Evolutionary conservation across 92 coral and sea anemone genomes (phyloP).

Genomic region (Phenganax marumi): DNA sequence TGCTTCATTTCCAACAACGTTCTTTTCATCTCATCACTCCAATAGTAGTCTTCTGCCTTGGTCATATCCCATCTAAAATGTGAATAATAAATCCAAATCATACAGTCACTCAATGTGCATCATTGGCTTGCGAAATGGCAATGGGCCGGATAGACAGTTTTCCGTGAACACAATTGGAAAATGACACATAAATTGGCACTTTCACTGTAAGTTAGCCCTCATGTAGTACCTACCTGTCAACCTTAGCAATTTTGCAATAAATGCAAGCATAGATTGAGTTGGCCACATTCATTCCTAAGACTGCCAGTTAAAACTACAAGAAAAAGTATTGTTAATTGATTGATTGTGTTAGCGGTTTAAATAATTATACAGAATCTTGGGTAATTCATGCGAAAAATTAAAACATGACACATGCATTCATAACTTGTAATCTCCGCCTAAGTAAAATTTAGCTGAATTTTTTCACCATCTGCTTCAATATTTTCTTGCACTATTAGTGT

Average conservation of each 20-base stretch:
- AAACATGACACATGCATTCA: background rate
- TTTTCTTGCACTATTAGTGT: slow-evolving; percentile 1
- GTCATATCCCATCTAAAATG: slow-evolving; percentile 20
- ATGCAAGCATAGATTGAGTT: slow-evolving; percentile 25
- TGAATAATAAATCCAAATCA: background rate
- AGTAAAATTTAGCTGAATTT: slow-evolving; percentile 19
- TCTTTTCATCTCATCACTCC: slow-evolving; percentile 20
- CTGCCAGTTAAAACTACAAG: background rate
- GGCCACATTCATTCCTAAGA: background rate
- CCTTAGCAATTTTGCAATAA: slow-evolving; percentile 13
- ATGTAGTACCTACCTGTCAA: slow-evolving; percentile 1
- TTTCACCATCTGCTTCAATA: slow-evolving; percentile 14
- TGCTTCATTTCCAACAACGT: background rate
- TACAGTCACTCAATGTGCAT: background rate
- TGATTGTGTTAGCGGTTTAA: background rate
- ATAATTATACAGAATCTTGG: background rate
- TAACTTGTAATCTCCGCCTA: slow-evolving; percentile 36
- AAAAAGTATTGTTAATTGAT: background rate
- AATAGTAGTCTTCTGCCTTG: background rate
- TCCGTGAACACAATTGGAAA: no score
- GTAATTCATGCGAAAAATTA: background rate
- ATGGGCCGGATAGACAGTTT: no score
- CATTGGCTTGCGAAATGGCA: no score
- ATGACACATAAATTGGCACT: no score
- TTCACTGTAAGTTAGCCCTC: no score